Percentiles rank a stretch among this genome's conserved stretches.
These are phyloP conservation scores for Pteropus rufus DNA, from an alignment of 2,797 vertebrate species.

Conservation along the genomic window DNA sequence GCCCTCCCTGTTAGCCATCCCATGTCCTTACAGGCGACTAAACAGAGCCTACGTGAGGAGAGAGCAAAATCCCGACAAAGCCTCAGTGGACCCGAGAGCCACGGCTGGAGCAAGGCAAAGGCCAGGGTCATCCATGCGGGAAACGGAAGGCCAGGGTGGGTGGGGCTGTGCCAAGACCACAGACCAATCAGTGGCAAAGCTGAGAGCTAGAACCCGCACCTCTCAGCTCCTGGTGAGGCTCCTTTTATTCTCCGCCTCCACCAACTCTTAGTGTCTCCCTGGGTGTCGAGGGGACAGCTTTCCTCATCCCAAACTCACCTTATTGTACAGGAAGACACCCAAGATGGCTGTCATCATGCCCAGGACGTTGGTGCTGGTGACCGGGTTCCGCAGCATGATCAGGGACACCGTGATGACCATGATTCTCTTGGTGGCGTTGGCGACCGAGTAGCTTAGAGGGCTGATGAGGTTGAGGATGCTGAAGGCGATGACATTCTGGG, in stretches of 20 bases:
- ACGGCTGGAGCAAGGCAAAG: not conserved
- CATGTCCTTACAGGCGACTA: not conserved
- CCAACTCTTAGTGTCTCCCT: not conserved
- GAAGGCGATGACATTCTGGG: constrained; percentile 98
- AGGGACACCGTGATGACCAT: constrained; percentile 98
- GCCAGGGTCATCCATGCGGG: not conserved
- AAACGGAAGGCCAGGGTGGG: not conserved
- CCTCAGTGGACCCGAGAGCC: not conserved
- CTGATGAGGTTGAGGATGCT: constrained; percentile 98
- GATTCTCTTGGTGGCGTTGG: constrained; percentile 98
- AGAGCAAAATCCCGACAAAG: not conserved
- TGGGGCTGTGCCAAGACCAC: not conserved
- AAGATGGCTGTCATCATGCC: constrained; percentile 98
- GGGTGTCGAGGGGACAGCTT: accelerated
- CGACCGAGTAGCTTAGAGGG: constrained; percentile 97
- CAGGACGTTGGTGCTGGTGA: constrained; percentile 91
- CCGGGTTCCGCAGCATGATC: constrained; percentile 95
- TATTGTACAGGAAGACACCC: constrained; percentile 98
- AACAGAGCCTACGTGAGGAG: not conserved
- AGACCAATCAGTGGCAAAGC: not conserved
- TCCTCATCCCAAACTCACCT: constrained; percentile 82
- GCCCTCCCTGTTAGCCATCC: not conserved
- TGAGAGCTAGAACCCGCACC: not conserved
- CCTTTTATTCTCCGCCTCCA: not conserved
- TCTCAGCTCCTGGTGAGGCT: not conserved